Conservation (phyloP, 2,888 invertebrate species). For the Caenorhabditis doughertyi region DNA sequence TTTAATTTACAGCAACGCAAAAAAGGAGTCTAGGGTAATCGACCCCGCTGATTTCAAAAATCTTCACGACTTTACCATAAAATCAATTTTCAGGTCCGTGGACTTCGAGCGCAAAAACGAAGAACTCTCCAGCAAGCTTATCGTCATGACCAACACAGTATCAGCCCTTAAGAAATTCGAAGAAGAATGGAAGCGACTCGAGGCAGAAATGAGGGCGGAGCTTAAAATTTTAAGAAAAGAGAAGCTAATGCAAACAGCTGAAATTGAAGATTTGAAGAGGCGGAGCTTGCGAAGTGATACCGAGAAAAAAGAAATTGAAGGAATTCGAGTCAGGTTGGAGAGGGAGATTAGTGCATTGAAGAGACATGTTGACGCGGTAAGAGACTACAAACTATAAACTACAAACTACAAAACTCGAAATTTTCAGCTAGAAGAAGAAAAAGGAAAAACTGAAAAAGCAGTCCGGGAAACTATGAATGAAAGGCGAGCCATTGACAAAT, state of each 20-base stretch:
- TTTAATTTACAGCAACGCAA: too few species aligned
- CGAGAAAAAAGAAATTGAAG: constrained; percentile 71
- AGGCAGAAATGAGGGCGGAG: constrained; percentile 74
- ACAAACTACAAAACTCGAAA: not conserved
- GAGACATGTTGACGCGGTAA: constrained; percentile 72
- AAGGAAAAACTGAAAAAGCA: constrained; percentile 71
- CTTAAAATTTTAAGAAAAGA: constrained; percentile 72
- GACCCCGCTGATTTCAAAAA: too few species aligned
- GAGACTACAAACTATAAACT: too few species aligned
- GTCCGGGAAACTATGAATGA: constrained; percentile 75
- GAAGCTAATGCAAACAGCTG: constrained; percentile 70
- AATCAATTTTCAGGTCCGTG: constrained; percentile 19
- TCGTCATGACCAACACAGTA: constrained; percentile 53
- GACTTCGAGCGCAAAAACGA: constrained; percentile 62
- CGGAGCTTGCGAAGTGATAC: constrained; percentile 61
- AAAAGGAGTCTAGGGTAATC: too few species aligned
- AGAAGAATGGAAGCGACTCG: constrained; percentile 69
- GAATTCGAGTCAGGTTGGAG: constrained; percentile 68
- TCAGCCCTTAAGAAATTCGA: constrained; percentile 65
- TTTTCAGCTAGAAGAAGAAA: constrained; percentile 77
- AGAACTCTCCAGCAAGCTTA: constrained; percentile 56
- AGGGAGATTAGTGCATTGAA: constrained; percentile 72
- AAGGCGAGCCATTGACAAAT: constrained; percentile 76
- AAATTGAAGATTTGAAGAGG: constrained; percentile 71
- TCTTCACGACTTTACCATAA: not conserved